Evolutionary conservation across 2,888 invertebrate genomes (phyloP).

Genomic region (Drosophila barbarae): DNA sequence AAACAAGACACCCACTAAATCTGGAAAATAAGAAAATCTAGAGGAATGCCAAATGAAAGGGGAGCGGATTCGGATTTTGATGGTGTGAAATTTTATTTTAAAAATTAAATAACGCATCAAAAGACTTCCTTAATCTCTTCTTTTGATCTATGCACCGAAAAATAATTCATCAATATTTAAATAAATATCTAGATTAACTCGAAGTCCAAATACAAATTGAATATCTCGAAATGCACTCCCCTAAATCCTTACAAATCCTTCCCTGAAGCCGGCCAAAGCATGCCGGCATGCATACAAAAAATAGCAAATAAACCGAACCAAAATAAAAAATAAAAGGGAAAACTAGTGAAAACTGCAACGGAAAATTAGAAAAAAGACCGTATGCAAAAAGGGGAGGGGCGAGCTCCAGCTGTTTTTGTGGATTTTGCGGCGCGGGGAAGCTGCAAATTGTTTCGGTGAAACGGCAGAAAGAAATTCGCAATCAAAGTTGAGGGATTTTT

Average conservation of each 20-base stretch:
- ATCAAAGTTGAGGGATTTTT: slow-evolving; percentile 65
- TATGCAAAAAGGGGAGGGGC: neutral
- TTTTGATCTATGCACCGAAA: no score
- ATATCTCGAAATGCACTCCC: neutral
- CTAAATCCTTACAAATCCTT: neutral
- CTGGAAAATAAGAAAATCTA: slow-evolving; percentile 32
- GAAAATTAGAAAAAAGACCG: slow-evolving; percentile 40
- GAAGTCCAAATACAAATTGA: neutral
- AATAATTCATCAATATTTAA: neutral
- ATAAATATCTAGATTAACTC: neutral
- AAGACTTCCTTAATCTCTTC: neutral
- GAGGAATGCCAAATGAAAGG: slow-evolving; percentile 19
- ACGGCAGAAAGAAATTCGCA: slow-evolving; percentile 63
- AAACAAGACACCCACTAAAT: slow-evolving; percentile 20
- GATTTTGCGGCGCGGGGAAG: slow-evolving; percentile 19
- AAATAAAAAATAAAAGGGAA: slow-evolving; percentile 13
- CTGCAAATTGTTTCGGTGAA: slow-evolving; percentile 44
- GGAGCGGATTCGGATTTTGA: neutral
- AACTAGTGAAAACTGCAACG: slow-evolving; percentile 26
- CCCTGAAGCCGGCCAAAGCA: slow-evolving; percentile 10
- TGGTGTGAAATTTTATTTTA: neutral
- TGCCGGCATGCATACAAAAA: slow-evolving; percentile 13
- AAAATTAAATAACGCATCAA: no score
- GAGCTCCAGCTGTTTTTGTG: slow-evolving; percentile 24
- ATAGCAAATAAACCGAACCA: slow-evolving; percentile 3